Conservation (phyloP, 2,797 vertebrate genomes). For the Phoxinus dragarum region DNA sequence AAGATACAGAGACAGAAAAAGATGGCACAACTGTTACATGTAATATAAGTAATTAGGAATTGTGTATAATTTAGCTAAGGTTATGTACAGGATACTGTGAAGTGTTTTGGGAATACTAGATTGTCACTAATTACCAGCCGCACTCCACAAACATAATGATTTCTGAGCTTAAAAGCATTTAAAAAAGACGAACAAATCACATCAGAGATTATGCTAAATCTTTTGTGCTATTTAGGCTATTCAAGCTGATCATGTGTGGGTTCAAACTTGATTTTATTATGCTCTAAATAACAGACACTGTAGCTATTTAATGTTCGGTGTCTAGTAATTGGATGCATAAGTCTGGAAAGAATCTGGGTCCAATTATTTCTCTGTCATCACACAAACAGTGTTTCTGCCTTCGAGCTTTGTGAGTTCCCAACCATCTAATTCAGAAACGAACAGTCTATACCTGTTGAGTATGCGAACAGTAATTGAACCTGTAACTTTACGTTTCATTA, state of each 20-base stretch:
- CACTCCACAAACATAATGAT: not conserved
- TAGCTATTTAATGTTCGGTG: slow-evolving; percentile 40
- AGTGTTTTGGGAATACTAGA: slow-evolving; percentile 3
- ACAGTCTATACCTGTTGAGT: slow-evolving; percentile 23
- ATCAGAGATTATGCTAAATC: not conserved
- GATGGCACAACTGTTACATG: not conserved
- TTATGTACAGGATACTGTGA: slow-evolving; percentile 32
- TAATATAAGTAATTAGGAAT: not conserved
- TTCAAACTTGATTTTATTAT: slow-evolving; percentile 49
- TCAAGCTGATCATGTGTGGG: not conserved
- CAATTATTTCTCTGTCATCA: slow-evolving; percentile 61
- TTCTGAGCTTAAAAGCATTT: not conserved
- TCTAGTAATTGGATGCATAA: slow-evolving; percentile 57
- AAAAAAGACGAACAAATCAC: slow-evolving; percentile 12
- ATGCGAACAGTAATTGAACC: slow-evolving; percentile 41
- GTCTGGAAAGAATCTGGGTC: slow-evolving; percentile 50
- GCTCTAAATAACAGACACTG: slow-evolving; percentile 55
- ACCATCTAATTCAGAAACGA: slow-evolving; percentile 24
- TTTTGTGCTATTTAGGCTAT: not conserved
- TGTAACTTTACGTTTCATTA: not conserved
- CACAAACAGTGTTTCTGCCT: slow-evolving; percentile 32
- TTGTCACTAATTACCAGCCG: slow-evolving; percentile 13
- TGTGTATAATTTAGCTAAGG: not conserved
- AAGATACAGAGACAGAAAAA: not conserved
- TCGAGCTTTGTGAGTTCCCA: slow-evolving; percentile 18